phyloP scores from a whole-genome alignment of 2,113 vertebrate genomes.

The Phodopus roborovskii region DNA sequence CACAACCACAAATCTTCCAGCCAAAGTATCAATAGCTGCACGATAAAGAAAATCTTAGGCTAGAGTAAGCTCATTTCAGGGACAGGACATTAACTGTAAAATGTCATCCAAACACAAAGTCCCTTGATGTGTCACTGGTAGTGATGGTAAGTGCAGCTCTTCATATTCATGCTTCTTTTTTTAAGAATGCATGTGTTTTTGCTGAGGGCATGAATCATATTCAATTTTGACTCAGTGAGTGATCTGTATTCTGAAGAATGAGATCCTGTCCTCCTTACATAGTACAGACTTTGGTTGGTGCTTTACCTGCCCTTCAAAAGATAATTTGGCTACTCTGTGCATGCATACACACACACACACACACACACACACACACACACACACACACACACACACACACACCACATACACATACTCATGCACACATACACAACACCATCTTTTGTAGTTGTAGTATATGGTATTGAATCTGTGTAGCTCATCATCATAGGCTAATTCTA shows the following conservation, averaged over 20 bases:
- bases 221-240: not conserved
- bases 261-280: not conserved
- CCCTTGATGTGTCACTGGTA: not conserved
- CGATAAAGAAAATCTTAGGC: not conserved
- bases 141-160: not conserved
- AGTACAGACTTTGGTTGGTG: not conserved
- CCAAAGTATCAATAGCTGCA: not conserved
- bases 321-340: not conserved
- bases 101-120: not conserved
- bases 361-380: not conserved
- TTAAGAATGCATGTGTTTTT: not conserved
- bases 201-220: not conserved
- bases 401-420: not conserved
- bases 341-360: not conserved
- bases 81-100: not conserved
- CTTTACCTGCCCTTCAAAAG: conserved; percentile 7
- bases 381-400: not conserved
- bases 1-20: not conserved
- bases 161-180: not conserved
- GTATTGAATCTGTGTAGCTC: not conserved
- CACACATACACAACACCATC: not conserved
- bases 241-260: not conserved
- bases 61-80: not conserved
- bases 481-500: not conserved
- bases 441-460: not conserved